Evolutionary conservation across 2,888 invertebrate species (phyloP).

Genomic region (Pandemis heparana): DNA sequence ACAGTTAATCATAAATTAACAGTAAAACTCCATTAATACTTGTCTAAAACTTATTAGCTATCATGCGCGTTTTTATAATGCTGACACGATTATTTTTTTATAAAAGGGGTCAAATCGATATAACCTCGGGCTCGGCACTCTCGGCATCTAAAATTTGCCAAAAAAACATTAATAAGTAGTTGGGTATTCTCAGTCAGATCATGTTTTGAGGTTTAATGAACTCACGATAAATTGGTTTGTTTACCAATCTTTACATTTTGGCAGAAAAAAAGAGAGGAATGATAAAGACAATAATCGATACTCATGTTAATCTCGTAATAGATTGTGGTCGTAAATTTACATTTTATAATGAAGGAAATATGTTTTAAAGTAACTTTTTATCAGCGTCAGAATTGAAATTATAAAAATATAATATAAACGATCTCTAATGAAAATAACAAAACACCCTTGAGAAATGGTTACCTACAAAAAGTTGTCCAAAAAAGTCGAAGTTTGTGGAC

Average conservation of each 20-base stretch:
- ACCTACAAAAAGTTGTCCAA: too few relatives aligned
- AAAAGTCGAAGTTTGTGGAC: too few relatives aligned
- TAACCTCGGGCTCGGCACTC: slow-evolving; percentile 3
- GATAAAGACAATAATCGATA: background rate
- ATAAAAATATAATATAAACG: too few relatives aligned
- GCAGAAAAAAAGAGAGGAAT: background rate
- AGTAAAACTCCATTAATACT: slow-evolving; percentile 15
- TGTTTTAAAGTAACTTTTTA: too few relatives aligned
- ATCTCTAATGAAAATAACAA: too few relatives aligned
- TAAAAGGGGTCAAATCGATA: slow-evolving; percentile 16
- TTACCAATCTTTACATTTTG: slow-evolving; percentile 2
- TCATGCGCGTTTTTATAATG: slow-evolving; percentile 9
- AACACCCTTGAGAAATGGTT: too few relatives aligned
- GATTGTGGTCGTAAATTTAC: background rate
- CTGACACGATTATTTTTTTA: slow-evolving; percentile 21
- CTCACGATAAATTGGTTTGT: slow-evolving; percentile 27
- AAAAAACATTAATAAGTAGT: slow-evolving; percentile 12
- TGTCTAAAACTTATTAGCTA: slow-evolving; percentile 15
- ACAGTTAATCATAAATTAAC: background rate
- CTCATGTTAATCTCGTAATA: background rate
- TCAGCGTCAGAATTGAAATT: too few relatives aligned
- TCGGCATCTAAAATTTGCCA: background rate
- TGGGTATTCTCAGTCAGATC: background rate
- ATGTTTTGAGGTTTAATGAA: slow-evolving; percentile 17
- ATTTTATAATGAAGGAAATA: too few relatives aligned